Percentiles rank a stretch among this genome's conserved stretches.
phyloP scores from a whole-genome alignment of 2,113 vertebrate species.

The Cavia aperea region DNA sequence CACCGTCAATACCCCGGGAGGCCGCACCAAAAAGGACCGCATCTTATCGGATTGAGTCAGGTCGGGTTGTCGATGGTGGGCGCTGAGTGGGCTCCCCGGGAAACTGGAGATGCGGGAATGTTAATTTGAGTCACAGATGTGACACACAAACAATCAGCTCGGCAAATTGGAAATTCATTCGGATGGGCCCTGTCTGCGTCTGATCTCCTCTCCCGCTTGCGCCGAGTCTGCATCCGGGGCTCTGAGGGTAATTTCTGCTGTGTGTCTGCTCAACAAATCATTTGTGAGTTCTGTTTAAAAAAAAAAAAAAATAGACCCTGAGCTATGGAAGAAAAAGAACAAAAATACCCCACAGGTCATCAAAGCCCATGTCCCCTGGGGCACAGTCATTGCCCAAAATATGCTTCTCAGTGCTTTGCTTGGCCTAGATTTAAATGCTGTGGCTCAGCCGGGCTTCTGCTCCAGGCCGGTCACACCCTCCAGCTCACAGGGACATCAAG shows the following conservation, averaged over 20 bases:
- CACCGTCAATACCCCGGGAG: slow-evolving; percentile 5
- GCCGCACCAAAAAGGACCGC: slow-evolving; percentile 18
- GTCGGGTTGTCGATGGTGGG: not conserved
- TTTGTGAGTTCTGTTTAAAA: not conserved
- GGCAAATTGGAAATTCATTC: slow-evolving; percentile 22
- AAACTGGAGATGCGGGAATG: slow-evolving; percentile 51
- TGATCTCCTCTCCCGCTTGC: not conserved
- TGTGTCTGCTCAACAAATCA: not conserved
- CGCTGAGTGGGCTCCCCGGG: slow-evolving; percentile 6
- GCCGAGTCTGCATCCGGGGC: not conserved
- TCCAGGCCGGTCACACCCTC: not conserved
- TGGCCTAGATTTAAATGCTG: slow-evolving; percentile 47
- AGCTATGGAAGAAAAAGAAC: slow-evolving; percentile 21
- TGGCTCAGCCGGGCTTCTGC: not conserved
- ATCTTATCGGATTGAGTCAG: slow-evolving; percentile 47
- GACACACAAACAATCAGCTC: slow-evolving; percentile 21
- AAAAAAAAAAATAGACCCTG: not conserved
- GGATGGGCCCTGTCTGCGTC: not conserved
- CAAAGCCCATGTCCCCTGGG: slow-evolving; percentile 17
- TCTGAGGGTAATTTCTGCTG: not conserved
- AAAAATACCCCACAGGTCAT: slow-evolving; percentile 47
- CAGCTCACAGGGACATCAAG: not conserved
- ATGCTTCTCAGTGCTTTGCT: not conserved
- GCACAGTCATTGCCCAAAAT: slow-evolving; percentile 36
- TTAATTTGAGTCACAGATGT: slow-evolving; percentile 21